These are phyloP conservation scores for Electrona antarctica DNA, from an alignment of 2,113 vertebrate species.

Conservation along the genomic window DNA sequence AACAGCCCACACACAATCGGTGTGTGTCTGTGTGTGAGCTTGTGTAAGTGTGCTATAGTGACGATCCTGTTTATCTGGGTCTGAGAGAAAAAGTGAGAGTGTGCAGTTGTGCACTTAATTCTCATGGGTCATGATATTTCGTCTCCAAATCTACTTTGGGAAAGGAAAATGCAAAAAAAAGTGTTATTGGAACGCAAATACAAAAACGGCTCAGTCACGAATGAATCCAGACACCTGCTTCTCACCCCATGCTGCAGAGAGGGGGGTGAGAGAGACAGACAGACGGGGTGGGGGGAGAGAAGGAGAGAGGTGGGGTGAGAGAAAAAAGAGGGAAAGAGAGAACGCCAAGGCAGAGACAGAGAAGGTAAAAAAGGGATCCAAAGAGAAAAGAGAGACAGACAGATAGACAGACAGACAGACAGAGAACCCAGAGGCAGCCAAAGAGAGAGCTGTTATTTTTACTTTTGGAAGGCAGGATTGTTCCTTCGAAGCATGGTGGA, in stretches of 20 bases:
- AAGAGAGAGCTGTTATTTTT: conserved; percentile 12
- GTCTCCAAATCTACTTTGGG: neutral
- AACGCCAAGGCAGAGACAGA: too few relatives aligned
- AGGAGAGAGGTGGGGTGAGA: neutral
- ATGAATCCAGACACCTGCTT: neutral
- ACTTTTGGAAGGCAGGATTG: conserved; percentile 17
- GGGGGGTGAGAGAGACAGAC: neutral
- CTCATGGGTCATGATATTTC: neutral
- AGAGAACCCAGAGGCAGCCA: neutral
- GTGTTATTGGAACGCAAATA: neutral
- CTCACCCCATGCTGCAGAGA: neutral
- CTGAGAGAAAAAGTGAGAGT: too few relatives aligned
- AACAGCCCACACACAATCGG: too few relatives aligned
- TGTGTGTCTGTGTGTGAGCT: too few relatives aligned
- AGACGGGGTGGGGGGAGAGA: neutral
- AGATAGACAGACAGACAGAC: neutral
- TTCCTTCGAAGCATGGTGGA: conserved; percentile 32
- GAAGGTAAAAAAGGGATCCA: too few relatives aligned
- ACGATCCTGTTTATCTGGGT: too few relatives aligned
- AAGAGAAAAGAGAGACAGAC: too few relatives aligned
- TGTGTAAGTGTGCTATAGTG: too few relatives aligned
- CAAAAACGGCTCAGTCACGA: neutral
- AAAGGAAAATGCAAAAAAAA: too few relatives aligned
- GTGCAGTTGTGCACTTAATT: neutral
- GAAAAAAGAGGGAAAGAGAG: neutral